Evolutionary conservation across 2,113 vertebrate species (phyloP).

Genomic region (Opisthocomus hoazin): DNA sequence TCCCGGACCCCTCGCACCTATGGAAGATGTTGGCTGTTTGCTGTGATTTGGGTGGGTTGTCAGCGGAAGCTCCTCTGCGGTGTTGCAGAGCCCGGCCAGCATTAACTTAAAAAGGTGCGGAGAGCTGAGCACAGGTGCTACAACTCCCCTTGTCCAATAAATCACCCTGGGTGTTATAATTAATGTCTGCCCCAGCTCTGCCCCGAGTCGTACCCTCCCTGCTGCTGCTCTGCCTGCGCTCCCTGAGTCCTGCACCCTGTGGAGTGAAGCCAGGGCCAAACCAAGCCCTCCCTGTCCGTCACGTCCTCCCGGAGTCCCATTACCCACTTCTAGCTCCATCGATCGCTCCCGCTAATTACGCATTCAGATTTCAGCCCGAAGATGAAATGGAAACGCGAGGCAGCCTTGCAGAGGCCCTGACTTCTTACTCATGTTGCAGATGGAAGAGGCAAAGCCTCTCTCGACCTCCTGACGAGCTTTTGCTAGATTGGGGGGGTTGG

Average conservation of each 20-base stretch:
- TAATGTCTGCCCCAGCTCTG: not conserved
- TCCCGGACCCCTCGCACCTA: not conserved
- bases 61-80: not conserved
- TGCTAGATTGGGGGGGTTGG: not conserved
- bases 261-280: not conserved
- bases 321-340: not conserved
- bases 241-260: fast-evolving
- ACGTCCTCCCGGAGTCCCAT: not conserved
- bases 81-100: not conserved
- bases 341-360: not conserved
- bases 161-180: not conserved
- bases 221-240: fast-evolving
- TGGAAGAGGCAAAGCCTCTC: not conserved
- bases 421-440: not conserved
- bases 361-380: not conserved
- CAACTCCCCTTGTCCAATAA: fast-evolving
- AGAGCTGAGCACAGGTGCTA: not conserved
- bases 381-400: not conserved
- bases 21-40: not conserved
- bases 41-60: not conserved
- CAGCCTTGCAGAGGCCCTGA: not conserved
- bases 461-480: not conserved
- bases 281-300: not conserved
- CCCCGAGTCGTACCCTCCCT: fast-evolving
- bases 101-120: not conserved